Conservation (phyloP, 2,113 vertebrate genomes). For the Grantiella picta region DNA sequence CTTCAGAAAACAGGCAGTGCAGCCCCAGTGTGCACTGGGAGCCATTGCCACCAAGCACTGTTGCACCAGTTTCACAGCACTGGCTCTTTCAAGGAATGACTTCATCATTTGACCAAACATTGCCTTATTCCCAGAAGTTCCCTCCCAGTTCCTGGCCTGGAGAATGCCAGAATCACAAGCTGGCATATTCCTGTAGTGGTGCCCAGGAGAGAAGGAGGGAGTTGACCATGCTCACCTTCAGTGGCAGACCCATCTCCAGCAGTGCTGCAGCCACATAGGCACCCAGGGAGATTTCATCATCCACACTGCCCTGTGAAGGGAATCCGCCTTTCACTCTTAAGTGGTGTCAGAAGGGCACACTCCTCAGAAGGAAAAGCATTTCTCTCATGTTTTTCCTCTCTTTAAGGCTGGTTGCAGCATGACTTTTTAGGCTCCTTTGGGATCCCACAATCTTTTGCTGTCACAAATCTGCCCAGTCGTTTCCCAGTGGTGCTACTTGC, state of each 20-base stretch:
- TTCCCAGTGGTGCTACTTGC: not conserved
- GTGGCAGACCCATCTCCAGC: conserved; percentile 73
- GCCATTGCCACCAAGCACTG: not conserved
- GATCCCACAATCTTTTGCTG: not conserved
- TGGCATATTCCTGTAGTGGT: accelerated
- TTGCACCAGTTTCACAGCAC: not conserved
- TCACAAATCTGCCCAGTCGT: not conserved
- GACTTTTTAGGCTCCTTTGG: not conserved
- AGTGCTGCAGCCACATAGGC: conserved; percentile 80
- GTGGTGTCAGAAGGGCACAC: not conserved
- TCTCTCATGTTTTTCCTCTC: not conserved
- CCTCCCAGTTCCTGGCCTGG: not conserved
- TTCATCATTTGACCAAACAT: not conserved
- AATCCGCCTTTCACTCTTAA: not conserved
- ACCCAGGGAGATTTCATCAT: conserved; percentile 79
- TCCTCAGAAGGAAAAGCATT: not conserved
- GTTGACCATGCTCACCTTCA: conserved; percentile 40
- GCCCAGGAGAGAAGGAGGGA: not conserved
- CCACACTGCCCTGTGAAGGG: conserved; percentile 72
- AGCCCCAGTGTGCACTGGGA: not conserved
- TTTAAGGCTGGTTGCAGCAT: not conserved
- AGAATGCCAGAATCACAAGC: not conserved
- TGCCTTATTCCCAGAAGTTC: not conserved
- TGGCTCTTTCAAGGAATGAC: not conserved
- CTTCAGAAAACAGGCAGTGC: not conserved